These are phyloP conservation scores for Dioctria rufipes DNA, from an alignment of 2,888 invertebrate species.

Conservation along the genomic window DNA sequence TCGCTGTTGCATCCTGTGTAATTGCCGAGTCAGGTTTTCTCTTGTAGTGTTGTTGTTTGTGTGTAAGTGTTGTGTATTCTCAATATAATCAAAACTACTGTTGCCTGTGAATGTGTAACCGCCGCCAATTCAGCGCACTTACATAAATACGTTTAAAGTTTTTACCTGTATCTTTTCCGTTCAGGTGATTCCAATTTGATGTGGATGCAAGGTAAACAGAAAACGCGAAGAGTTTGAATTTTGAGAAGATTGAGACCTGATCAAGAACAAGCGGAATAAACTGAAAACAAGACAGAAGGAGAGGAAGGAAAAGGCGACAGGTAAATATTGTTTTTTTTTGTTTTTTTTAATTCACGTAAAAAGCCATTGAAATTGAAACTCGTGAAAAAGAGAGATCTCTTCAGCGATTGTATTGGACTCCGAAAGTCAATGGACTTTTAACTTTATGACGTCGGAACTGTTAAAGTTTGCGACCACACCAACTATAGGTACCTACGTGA, in stretches of 20 bases:
- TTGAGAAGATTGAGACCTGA: slow-evolving; percentile 7
- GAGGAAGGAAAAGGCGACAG: slow-evolving; percentile 41
- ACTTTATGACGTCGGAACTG: slow-evolving; percentile 32
- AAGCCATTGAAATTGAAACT: slow-evolving; percentile 42
- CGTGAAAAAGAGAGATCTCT: slow-evolving; percentile 17
- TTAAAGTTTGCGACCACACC: too few species aligned
- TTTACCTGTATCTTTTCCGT: slow-evolving; percentile 34
- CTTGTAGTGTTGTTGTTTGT: slow-evolving; percentile 10
- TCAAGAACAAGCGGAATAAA: background rate
- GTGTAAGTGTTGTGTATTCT: background rate
- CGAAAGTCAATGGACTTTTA: slow-evolving; percentile 48
- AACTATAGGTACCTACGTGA: too few species aligned
- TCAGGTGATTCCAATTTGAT: slow-evolving; percentile 50
- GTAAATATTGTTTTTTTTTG: slow-evolving; percentile 29
- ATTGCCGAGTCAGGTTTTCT: slow-evolving; percentile 37
- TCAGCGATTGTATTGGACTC: background rate
- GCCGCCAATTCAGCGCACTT: slow-evolving; percentile 26
- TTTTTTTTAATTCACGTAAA: slow-evolving; percentile 1
- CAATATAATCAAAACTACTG: too few species aligned
- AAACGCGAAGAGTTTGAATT: slow-evolving; percentile 18
- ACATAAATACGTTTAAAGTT: slow-evolving; percentile 37
- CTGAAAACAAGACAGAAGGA: background rate
- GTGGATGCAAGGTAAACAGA: slow-evolving; percentile 52
- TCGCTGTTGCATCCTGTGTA: slow-evolving; percentile 15
- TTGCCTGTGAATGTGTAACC: slow-evolving; percentile 6